Evolutionary conservation across 2,113 vertebrate genomes (phyloP).

Genomic region (Oxyura jamaicensis): DNA sequence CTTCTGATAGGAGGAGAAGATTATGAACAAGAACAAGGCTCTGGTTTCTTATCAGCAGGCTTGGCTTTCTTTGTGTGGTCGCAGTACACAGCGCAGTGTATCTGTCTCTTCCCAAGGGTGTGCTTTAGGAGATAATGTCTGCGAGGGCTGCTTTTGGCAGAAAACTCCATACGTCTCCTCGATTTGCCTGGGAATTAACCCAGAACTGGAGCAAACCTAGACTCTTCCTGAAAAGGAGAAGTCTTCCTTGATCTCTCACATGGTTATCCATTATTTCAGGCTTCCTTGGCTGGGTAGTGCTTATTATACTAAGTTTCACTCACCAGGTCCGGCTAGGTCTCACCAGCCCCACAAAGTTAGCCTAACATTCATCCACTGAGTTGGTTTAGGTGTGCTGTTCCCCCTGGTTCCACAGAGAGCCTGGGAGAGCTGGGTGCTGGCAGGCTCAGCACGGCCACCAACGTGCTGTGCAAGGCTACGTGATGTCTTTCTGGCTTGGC

Average conservation of each 20-base stretch:
- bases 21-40: neutral
- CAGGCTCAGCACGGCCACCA: neutral
- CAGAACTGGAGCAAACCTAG: neutral
- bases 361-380: neutral
- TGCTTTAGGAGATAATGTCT: neutral
- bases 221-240: neutral
- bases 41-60: neutral
- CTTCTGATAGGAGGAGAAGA: neutral
- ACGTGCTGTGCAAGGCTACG: neutral
- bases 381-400: neutral
- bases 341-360: neutral
- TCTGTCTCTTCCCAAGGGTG: neutral
- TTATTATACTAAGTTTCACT: neutral
- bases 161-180: neutral
- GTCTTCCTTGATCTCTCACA: neutral
- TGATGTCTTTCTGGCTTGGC: neutral
- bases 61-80: neutral
- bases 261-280: neutral
- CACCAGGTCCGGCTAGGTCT: neutral
- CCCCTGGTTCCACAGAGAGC: neutral
- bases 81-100: neutral
- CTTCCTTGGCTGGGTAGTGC: neutral
- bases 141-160: neutral
- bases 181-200: neutral
- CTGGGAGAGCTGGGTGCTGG: neutral